phyloP scores from a whole-genome alignment of 1,140 invertebrate genomes.

The Tetramorium parvispinum region DNA sequence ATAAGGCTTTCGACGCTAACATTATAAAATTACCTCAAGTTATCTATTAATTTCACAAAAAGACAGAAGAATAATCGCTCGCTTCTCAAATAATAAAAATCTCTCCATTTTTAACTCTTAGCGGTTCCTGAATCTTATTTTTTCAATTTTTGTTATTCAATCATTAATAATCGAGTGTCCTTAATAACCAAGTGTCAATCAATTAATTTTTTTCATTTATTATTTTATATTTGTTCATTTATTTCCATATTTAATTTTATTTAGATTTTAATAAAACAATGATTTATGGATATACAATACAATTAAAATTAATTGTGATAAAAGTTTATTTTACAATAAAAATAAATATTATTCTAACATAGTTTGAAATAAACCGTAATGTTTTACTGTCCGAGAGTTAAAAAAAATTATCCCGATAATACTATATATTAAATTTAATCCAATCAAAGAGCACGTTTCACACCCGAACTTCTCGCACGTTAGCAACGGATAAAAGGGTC shows the following conservation, averaged over 20 bases:
- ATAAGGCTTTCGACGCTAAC: slow-evolving; percentile 74
- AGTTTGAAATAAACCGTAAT: neutral
- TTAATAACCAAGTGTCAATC: neutral
- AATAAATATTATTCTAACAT: neutral
- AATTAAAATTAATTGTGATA: neutral
- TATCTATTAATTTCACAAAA: slow-evolving; percentile 57
- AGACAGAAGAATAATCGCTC: slow-evolving; percentile 17
- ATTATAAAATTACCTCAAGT: slow-evolving; percentile 61
- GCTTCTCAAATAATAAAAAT: slow-evolving; percentile 1
- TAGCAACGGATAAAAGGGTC: slow-evolving; percentile 70
- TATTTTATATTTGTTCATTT: neutral
- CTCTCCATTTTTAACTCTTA: slow-evolving; percentile 1
- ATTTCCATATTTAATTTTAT: slow-evolving; percentile 1
- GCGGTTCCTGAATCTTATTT: neutral
- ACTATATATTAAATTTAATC: slow-evolving; percentile 49
- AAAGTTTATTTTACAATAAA: slow-evolving; percentile 10
- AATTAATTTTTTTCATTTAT: neutral
- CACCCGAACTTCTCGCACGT: slow-evolving; percentile 47
- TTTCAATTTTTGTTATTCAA: neutral
- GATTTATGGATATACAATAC: neutral
- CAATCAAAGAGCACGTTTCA: slow-evolving; percentile 61
- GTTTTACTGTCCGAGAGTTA: neutral
- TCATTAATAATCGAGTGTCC: neutral
- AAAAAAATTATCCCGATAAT: slow-evolving; percentile 49
- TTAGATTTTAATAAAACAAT: neutral